These are phyloP conservation scores for Huso huso DNA, from an alignment of 2,797 vertebrate species.

Conservation along the genomic window DNA sequence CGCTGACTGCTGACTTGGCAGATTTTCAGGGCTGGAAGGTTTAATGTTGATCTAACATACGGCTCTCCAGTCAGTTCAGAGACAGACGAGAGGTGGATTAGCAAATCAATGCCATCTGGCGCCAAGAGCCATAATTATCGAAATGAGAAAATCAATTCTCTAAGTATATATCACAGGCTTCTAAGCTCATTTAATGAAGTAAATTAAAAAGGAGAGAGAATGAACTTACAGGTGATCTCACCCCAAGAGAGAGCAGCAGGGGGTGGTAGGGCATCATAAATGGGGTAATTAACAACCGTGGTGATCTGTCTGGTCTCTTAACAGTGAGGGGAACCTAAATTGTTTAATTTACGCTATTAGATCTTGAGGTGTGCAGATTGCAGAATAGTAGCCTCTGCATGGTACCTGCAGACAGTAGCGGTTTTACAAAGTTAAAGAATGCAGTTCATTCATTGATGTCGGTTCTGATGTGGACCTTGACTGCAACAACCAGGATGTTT, in stretches of 20 bases:
- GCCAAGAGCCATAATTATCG: slow-evolving; percentile 52
- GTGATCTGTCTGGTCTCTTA: too few species aligned
- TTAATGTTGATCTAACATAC: slow-evolving; percentile 19
- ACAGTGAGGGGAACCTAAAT: too few species aligned
- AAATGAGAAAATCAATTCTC: slow-evolving; percentile 59
- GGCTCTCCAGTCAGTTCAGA: slow-evolving; percentile 15
- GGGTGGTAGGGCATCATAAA: background rate
- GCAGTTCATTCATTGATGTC: too few species aligned
- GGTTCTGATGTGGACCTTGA: too few species aligned
- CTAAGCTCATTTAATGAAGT: slow-evolving; percentile 41
- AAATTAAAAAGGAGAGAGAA: slow-evolving; percentile 35
- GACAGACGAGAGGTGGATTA: slow-evolving; percentile 45
- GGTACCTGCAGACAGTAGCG: too few species aligned
- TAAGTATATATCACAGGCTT: slow-evolving; percentile 50
- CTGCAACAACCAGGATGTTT: too few species aligned
- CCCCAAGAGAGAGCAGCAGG: slow-evolving; percentile 28
- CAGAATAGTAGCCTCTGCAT: too few species aligned
- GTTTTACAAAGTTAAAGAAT: too few species aligned
- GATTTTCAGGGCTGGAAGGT: slow-evolving; percentile 35
- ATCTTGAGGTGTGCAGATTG: too few species aligned
- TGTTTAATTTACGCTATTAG: too few species aligned
- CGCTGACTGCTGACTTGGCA: slow-evolving; percentile 51
- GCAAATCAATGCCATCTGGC: slow-evolving; percentile 67
- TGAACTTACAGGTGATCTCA: slow-evolving; percentile 30
- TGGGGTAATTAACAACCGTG: too few species aligned